Percentiles rank a stretch among this genome's conserved stretches.
These are phyloP conservation scores for Rhabdophis nuchalis DNA, from an alignment of 2,797 vertebrate species.

Conservation along the genomic window DNA sequence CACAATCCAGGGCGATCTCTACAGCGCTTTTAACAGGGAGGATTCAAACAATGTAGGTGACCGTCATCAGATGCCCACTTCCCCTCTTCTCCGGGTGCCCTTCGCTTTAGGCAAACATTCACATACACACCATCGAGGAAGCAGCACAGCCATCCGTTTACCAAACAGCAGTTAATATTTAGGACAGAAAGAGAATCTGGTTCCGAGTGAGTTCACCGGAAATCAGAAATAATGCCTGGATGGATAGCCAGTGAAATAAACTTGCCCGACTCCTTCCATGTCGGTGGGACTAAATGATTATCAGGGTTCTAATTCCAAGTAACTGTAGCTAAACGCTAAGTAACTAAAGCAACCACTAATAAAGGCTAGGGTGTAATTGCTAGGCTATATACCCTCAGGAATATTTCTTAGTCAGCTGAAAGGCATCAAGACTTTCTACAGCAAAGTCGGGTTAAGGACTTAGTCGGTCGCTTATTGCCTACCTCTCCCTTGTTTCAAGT, in stretches of 20 bases:
- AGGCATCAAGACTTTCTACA: not conserved
- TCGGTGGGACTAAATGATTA: no score
- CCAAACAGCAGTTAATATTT: not conserved
- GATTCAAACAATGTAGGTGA: slow-evolving; percentile 52
- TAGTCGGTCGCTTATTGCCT: not conserved
- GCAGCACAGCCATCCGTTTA: not conserved
- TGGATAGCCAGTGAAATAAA: not conserved
- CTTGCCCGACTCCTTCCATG: not conserved
- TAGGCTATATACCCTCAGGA: not conserved
- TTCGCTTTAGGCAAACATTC: not conserved
- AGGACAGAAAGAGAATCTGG: no score
- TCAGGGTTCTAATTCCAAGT: not conserved
- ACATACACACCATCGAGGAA: not conserved
- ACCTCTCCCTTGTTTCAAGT: not conserved
- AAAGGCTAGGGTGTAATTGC: not conserved
- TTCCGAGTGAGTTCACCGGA: not conserved
- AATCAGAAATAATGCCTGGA: no score
- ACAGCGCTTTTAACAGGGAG: slow-evolving; percentile 46
- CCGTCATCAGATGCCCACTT: not conserved
- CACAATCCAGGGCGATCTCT: slow-evolving; percentile 31
- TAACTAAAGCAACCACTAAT: not conserved
- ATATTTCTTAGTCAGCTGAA: not conserved
- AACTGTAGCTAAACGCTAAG: not conserved
- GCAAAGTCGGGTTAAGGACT: no score
- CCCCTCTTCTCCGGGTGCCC: not conserved